A percentile compares a stretch with the other conserved stretches of the same genome.
Evolutionary conservation across 2,797 vertebrate species (phyloP).

Genomic region (Stomatorhinus walkeri): DNA sequence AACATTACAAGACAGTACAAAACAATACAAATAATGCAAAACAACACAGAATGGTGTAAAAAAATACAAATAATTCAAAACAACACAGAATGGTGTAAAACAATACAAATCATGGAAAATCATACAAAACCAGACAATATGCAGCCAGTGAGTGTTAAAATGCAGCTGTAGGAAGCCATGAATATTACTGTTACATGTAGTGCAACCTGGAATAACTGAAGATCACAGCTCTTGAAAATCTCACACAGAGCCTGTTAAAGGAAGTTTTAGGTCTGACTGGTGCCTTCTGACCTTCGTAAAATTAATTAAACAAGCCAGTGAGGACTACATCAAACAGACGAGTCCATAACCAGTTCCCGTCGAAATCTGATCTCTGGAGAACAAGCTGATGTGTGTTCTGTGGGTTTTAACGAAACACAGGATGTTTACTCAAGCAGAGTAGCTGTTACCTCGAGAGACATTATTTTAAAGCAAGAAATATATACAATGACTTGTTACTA

Average conservation of each 20-base stretch:
- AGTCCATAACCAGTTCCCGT: background rate
- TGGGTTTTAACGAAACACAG: background rate
- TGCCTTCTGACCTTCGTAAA: background rate
- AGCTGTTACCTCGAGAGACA: background rate
- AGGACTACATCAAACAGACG: background rate
- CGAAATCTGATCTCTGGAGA: background rate
- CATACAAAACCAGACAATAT: background rate
- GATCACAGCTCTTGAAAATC: background rate
- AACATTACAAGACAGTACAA: too few relatives aligned
- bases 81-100: background rate
- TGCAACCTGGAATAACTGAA: background rate
- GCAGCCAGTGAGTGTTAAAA: background rate
- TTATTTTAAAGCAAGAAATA: background rate
- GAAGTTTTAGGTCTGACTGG: background rate
- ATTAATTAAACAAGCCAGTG: background rate
- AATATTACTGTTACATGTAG: background rate
- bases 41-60: background rate
- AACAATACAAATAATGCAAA: too few relatives aligned
- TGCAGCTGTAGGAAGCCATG: background rate
- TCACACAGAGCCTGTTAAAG: background rate
- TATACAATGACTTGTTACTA: background rate
- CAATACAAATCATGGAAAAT: background rate
- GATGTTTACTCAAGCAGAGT: background rate
- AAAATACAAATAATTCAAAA: too few relatives aligned
- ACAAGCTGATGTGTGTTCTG: background rate